These are phyloP conservation scores for Deroplatys truncata DNA, from an alignment of 2,888 invertebrate species.

Conservation along the genomic window DNA sequence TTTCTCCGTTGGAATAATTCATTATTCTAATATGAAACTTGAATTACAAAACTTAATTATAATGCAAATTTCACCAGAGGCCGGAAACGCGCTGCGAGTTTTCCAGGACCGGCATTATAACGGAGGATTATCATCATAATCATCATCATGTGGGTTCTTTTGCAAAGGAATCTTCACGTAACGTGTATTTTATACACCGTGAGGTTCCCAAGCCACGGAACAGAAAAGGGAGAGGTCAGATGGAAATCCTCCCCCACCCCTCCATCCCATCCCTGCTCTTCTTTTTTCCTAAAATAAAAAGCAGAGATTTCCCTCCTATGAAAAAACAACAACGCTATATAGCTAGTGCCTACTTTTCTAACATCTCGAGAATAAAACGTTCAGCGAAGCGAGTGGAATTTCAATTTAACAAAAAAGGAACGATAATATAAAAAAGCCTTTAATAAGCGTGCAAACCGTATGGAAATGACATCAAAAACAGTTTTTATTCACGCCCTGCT, in stretches of 20 bases:
- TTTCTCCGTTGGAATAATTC: not conserved
- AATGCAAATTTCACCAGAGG: not conserved
- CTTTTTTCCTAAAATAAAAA: not conserved
- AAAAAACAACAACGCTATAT: conserved; percentile 14
- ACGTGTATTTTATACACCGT: not conserved
- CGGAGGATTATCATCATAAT: not conserved
- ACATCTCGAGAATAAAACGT: conserved; percentile 17
- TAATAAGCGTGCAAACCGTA: conserved; percentile 15
- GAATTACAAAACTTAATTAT: not conserved
- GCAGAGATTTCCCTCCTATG: conserved; percentile 7
- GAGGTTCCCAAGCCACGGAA: not conserved
- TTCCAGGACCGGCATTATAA: not conserved
- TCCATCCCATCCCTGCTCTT: not conserved
- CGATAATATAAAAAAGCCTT: conserved; percentile 16
- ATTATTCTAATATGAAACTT: not conserved
- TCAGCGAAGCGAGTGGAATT: conserved; percentile 19
- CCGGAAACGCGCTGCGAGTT: not conserved
- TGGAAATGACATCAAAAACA: conserved; percentile 27
- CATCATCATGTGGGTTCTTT: not conserved
- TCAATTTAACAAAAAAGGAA: conserved; percentile 17
- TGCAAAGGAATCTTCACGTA: not conserved
- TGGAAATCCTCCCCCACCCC: not conserved
- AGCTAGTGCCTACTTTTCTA: conserved; percentile 11
- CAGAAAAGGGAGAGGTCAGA: not conserved
- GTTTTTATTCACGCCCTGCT: conserved; percentile 21